Conservation (phyloP, 2,888 invertebrate genomes). For the Cecidostiba fungosa region DNA sequence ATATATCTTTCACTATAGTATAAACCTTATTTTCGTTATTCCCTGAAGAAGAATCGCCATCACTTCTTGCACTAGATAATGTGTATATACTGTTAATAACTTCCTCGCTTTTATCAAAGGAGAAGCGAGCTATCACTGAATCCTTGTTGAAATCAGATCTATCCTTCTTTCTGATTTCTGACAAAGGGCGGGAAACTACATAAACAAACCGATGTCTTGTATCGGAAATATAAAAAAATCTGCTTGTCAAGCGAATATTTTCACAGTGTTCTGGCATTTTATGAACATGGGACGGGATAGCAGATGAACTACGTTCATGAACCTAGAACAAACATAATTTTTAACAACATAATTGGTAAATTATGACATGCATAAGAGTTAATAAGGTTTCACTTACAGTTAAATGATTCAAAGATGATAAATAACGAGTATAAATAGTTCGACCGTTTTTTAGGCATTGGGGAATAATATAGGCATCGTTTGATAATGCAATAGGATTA, state of each 20-base stretch:
- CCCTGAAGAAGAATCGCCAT: constrained; percentile 28
- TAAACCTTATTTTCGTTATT: constrained; percentile 56
- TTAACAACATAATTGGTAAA: constrained; percentile 37
- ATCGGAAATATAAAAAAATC: constrained; percentile 85
- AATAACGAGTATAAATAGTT: constrained; percentile 83
- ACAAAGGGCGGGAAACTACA: constrained; percentile 83
- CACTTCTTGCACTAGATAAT: constrained; percentile 77
- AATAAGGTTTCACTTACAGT: constrained; percentile 79
- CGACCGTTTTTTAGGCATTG: constrained; percentile 82
- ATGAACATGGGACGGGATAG: constrained; percentile 86
- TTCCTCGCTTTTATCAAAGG: constrained; percentile 81
- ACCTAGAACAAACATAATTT: constrained; percentile 80
- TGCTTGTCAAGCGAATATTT: constrained; percentile 85
- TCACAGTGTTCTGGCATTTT: constrained; percentile 85
- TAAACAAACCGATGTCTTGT: constrained; percentile 80
- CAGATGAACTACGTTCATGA: constrained; percentile 85
- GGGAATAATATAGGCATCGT: constrained; percentile 82
- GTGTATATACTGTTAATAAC: constrained; percentile 81
- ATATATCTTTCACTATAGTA: constrained; percentile 69
- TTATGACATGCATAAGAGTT: background rate
- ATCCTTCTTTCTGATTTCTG: constrained; percentile 82
- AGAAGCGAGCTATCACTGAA: constrained; percentile 83
- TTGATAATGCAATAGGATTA: constrained; percentile 71
- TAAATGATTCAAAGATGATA: constrained; percentile 82
- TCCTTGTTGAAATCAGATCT: constrained; percentile 83